These are phyloP conservation scores for Cyrtonyx montezumae DNA, from an alignment of 2,113 vertebrate genomes.

Conservation along the genomic window DNA sequence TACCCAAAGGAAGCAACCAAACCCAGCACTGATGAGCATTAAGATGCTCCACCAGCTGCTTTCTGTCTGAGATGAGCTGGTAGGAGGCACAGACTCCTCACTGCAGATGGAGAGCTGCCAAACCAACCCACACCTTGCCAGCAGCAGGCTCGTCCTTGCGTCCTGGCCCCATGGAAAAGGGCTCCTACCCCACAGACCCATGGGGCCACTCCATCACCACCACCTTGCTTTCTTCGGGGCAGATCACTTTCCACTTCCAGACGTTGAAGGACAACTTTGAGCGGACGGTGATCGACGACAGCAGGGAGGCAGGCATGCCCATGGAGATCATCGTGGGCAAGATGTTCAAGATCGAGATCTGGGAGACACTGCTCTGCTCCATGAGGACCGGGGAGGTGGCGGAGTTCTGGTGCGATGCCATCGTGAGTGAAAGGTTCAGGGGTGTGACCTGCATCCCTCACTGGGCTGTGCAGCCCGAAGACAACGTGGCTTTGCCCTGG, in stretches of 20 bases:
- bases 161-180: background rate
- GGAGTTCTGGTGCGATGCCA: conserved; percentile 87
- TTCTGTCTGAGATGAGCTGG: background rate
- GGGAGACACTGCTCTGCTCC: conserved; percentile 86
- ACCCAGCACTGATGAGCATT: rapidly evolving
- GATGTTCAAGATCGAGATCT: conserved; percentile 92
- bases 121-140: background rate
- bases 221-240: background rate
- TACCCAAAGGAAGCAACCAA: background rate
- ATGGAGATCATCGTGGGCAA: conserved; percentile 89
- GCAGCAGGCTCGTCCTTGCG: background rate
- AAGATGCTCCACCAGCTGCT: background rate
- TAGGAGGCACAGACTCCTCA: background rate
- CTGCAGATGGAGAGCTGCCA: background rate
- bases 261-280: conserved; percentile 88
- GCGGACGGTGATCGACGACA: conserved; percentile 86
- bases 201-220: background rate
- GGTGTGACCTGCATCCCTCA: background rate
- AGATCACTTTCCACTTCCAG: conserved; percentile 90
- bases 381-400: conserved; percentile 89
- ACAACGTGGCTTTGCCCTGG: background rate
- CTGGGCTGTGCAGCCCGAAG: rapidly evolving
- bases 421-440: conserved; percentile 74
- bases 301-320: conserved; percentile 78
- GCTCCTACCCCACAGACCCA: rapidly evolving